These are phyloP conservation scores for Mesitornis unicolor DNA, from an alignment of 2,113 vertebrate species.

Conservation along the genomic window DNA sequence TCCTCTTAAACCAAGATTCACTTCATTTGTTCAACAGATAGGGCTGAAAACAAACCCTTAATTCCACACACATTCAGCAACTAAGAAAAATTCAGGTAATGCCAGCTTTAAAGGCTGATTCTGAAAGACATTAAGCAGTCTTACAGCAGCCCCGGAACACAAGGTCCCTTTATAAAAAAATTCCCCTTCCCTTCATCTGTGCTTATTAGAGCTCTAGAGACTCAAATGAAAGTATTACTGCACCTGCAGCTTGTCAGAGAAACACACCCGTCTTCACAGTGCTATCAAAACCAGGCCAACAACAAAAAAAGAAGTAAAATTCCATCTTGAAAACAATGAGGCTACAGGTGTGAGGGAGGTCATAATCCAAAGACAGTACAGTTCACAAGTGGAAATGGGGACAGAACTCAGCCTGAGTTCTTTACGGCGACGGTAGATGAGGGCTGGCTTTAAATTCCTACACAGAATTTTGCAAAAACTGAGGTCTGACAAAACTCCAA, in stretches of 20 bases:
- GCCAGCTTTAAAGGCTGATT: neutral
- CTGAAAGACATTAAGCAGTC: slow-evolving; percentile 33
- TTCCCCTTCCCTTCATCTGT: slow-evolving; percentile 5
- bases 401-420: slow-evolving; percentile 60
- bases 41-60: neutral
- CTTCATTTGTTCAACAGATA: neutral
- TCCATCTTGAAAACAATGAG: slow-evolving; percentile 41
- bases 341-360: slow-evolving; percentile 46
- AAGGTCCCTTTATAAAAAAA: slow-evolving; percentile 5
- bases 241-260: slow-evolving; percentile 34
- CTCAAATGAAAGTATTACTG: slow-evolving; percentile 25
- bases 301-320: slow-evolving; percentile 42
- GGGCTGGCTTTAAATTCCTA: slow-evolving; percentile 14
- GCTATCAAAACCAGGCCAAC: slow-evolving; percentile 40
- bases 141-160: neutral
- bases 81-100: neutral
- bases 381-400: slow-evolving; percentile 37
- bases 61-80: neutral
- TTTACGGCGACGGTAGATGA: neutral
- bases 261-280: slow-evolving; percentile 46
- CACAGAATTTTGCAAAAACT: slow-evolving; percentile 25
- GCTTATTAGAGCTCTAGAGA: slow-evolving; percentile 26
- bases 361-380: slow-evolving; percentile 37
- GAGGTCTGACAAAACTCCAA: neutral
- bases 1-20: neutral